Evolutionary conservation across 2,113 vertebrate species (phyloP).

Genomic region (Rafetus swinhoei): DNA sequence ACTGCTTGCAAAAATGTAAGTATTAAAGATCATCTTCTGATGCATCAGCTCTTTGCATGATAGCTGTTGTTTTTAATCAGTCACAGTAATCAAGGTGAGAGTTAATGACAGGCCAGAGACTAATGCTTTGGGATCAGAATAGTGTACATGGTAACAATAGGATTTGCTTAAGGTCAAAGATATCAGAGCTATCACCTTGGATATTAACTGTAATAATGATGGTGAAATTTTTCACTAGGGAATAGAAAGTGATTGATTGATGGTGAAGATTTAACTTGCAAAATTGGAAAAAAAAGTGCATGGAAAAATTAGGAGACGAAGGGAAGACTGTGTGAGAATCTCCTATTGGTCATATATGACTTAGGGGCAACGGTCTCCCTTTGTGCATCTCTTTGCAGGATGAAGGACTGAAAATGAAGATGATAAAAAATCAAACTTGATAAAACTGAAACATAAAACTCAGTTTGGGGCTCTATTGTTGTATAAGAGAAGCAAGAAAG

Average conservation of each 20-base stretch:
- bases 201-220: neutral
- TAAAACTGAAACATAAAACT: neutral
- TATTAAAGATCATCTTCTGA: neutral
- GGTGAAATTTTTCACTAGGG: neutral
- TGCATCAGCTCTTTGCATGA: neutral
- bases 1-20: constrained; percentile 45
- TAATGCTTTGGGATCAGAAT: neutral
- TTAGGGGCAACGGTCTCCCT: neutral
- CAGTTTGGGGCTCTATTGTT: neutral
- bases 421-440: neutral
- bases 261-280: neutral
- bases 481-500: neutral
- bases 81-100: neutral
- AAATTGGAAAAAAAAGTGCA: neutral
- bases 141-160: neutral
- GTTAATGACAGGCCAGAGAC: neutral
- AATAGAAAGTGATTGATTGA: neutral
- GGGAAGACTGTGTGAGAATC: neutral
- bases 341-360: neutral
- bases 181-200: neutral
- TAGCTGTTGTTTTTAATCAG: neutral
- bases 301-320: neutral
- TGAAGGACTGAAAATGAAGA: neutral
- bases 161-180: neutral
- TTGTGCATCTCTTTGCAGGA: neutral